Percentiles rank a stretch among this genome's conserved stretches.
These are phyloP conservation scores for Glyphotaelius pellucidus DNA, from an alignment of 2,888 invertebrate species.

Conservation along the genomic window DNA sequence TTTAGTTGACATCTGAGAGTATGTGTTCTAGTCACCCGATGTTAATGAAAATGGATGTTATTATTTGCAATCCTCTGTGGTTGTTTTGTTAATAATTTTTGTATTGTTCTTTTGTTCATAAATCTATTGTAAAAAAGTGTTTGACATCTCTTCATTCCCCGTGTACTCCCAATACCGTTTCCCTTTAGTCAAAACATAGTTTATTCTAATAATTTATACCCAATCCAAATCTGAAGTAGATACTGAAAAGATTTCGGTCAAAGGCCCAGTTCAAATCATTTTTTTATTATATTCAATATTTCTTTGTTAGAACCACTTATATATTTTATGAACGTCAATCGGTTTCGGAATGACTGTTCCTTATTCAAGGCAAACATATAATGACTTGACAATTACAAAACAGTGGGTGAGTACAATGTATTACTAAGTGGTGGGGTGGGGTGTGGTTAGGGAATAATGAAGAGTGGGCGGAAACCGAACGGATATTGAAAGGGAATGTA, in stretches of 20 bases:
- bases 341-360: no score
- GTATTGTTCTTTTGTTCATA: slow-evolving; percentile 35
- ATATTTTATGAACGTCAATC: no score
- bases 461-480: no score
- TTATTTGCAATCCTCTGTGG: slow-evolving; percentile 11
- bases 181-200: background rate
- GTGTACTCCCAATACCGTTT: background rate
- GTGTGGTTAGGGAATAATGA: no score
- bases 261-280: background rate
- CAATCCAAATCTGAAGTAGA: background rate
- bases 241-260: background rate
- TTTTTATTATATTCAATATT: no score
- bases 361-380: no score
- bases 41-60: background rate
- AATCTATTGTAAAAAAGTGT: background rate
- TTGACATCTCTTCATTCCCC: background rate
- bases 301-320: no score
- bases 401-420: no score
- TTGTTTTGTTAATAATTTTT: slow-evolving; percentile 27
- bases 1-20: slow-evolving; percentile 16
- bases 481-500: no score
- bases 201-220: background rate
- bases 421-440: no score
- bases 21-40: slow-evolving; percentile 3
- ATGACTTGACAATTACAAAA: no score